These are phyloP conservation scores for Glaucopsyche alexis DNA, from an alignment of 2,888 invertebrate species.

Conservation along the genomic window DNA sequence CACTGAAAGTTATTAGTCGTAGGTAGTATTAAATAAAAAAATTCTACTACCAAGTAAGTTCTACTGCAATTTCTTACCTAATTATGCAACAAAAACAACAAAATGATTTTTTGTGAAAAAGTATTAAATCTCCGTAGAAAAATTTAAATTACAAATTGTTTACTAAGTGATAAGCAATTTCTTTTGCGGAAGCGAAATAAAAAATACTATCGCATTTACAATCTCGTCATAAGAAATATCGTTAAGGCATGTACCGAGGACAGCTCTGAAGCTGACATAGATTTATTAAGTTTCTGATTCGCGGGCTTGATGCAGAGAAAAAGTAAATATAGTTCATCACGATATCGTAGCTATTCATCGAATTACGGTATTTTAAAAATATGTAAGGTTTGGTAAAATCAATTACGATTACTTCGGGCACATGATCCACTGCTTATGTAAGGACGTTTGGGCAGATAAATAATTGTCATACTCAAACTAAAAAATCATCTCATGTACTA, in stretches of 20 bases:
- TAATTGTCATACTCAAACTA: too few species aligned
- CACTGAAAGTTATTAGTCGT: too few species aligned
- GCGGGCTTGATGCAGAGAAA: not conserved
- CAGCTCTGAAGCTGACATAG: constrained; percentile 13
- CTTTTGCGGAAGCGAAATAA: constrained; percentile 16
- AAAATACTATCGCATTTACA: constrained; percentile 21
- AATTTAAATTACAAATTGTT: constrained; percentile 8
- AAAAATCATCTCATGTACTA: too few species aligned
- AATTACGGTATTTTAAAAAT: not conserved
- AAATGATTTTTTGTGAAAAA: not conserved
- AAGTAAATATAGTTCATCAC: not conserved
- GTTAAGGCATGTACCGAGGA: constrained; percentile 9
- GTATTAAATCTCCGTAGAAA: not conserved
- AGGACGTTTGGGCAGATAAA: too few species aligned
- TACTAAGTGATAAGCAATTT: constrained; percentile 3
- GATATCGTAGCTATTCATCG: not conserved
- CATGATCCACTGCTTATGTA: too few species aligned
- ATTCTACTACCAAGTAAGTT: too few species aligned
- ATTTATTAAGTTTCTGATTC: constrained; percentile 21
- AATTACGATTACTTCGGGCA: too few species aligned
- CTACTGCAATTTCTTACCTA: too few species aligned
- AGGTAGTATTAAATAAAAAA: too few species aligned
- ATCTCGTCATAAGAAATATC: constrained; percentile 26
- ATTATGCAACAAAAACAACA: not conserved
- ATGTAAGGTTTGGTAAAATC: too few species aligned